A percentile compares a stretch with the other conserved stretches of the same genome.
Conservation (phyloP, 2,113 vertebrate species). For the Vombatus ursinus region DNA sequence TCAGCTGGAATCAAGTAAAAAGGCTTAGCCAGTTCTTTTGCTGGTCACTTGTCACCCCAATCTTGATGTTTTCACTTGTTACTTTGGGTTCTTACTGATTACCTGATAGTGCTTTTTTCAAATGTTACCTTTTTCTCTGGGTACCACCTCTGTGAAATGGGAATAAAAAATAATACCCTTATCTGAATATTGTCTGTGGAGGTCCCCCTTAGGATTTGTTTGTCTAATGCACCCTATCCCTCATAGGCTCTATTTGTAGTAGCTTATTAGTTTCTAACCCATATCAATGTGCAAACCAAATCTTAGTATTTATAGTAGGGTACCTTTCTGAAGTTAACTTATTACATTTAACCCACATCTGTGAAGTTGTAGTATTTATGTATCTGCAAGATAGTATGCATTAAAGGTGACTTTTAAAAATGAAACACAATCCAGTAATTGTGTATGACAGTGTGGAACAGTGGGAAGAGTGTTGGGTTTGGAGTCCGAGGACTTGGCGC, state of each 20-base stretch:
- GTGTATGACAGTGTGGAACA: not conserved
- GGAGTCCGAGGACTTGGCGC: not conserved
- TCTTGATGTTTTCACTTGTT: not conserved
- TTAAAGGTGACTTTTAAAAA: not conserved
- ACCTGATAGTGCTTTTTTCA: not conserved
- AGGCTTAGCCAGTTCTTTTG: not conserved
- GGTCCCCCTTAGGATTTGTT: not conserved
- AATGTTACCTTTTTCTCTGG: too few relatives aligned
- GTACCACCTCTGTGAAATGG: not conserved
- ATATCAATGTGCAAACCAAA: not conserved
- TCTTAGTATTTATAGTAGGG: not conserved
- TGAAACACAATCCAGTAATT: not conserved
- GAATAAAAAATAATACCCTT: not conserved
- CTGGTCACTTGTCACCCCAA: not conserved
- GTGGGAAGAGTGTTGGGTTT: not conserved
- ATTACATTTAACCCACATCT: not conserved
- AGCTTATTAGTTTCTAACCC: not conserved
- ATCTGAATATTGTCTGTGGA: not conserved
- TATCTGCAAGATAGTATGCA: not conserved
- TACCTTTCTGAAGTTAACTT: not conserved
- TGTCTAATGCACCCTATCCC: not conserved
- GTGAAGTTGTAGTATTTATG: not conserved
- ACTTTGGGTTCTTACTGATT: not conserved
- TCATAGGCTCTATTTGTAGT: not conserved
- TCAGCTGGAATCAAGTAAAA: not conserved